These are phyloP conservation scores for Collichthys lucidus DNA, from an alignment of 2,113 vertebrate genomes.

Conservation along the genomic window DNA sequence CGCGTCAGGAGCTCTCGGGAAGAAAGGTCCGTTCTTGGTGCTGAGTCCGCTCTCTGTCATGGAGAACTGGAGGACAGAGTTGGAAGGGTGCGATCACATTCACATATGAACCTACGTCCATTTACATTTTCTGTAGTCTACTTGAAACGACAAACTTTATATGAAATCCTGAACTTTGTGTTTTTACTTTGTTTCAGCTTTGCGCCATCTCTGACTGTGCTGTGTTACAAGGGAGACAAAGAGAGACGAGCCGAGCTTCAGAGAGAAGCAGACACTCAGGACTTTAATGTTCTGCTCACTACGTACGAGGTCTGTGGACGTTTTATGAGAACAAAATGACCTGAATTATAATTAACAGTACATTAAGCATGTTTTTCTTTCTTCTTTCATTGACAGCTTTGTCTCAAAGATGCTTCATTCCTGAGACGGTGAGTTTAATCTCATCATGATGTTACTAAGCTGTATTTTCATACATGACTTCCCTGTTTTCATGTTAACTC, in stretches of 20 bases:
- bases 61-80: slow-evolving; percentile 92
- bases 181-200: slow-evolving; percentile 78
- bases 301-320: slow-evolving; percentile 88
- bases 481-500: not conserved
- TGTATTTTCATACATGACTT: not conserved
- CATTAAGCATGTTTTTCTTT: not conserved
- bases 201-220: slow-evolving; percentile 86
- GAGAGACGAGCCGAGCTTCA: slow-evolving; percentile 86
- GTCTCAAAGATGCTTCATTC: slow-evolving; percentile 89
- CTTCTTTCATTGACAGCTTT: slow-evolving; percentile 86
- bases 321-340: not conserved
- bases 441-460: not conserved
- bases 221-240: slow-evolving; percentile 88
- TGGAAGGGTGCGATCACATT: slow-evolving; percentile 82
- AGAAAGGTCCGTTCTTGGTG: slow-evolving; percentile 88
- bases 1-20: slow-evolving; percentile 79
- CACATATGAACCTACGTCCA: not conserved
- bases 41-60: slow-evolving; percentile 92
- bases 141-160: not conserved
- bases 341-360: not conserved
- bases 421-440: slow-evolving; percentile 85
- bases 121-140: not conserved
- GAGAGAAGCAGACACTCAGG: slow-evolving; percentile 54
- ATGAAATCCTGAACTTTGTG: not conserved
- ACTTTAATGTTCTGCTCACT: slow-evolving; percentile 88